Percentiles rank a stretch among this genome's conserved stretches.
These are phyloP conservation scores for Poecilus cupreus DNA, from an alignment of 2,888 invertebrate genomes.

Conservation along the genomic window DNA sequence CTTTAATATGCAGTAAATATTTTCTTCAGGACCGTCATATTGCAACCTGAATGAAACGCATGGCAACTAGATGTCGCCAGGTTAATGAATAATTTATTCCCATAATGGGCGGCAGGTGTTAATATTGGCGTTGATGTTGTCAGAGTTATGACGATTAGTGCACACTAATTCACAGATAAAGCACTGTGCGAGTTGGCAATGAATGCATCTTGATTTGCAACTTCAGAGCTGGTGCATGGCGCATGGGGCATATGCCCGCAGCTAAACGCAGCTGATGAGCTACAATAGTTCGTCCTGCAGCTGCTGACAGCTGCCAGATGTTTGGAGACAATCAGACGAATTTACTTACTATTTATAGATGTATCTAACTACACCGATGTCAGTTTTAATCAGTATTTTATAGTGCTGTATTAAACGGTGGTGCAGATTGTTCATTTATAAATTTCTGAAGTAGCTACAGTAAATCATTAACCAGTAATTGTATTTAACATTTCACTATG, in stretches of 20 bases:
- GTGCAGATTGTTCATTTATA: no score
- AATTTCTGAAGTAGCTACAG: no score
- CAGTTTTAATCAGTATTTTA: no score
- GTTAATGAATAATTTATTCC: neutral
- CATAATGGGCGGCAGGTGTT: neutral
- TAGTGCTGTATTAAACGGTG: no score
- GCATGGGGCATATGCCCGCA: neutral
- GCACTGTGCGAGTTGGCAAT: neutral
- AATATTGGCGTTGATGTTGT: neutral
- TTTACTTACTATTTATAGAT: neutral
- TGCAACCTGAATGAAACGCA: no score
- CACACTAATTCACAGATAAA: conserved; percentile 22
- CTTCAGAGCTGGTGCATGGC: neutral
- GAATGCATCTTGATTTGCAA: conserved; percentile 47
- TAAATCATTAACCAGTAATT: no score
- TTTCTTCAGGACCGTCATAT: no score
- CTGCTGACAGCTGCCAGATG: neutral
- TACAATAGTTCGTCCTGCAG: neutral
- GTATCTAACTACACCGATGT: neutral
- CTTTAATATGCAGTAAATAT: no score
- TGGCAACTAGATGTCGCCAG: no score
- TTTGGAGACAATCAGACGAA: neutral
- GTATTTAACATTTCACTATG: no score
- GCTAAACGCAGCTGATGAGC: neutral
- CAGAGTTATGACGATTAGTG: conserved; percentile 37